Evolutionary conservation across 1,140 invertebrate species (phyloP).

Genomic region (Brachionus asplanchnoidis): DNA sequence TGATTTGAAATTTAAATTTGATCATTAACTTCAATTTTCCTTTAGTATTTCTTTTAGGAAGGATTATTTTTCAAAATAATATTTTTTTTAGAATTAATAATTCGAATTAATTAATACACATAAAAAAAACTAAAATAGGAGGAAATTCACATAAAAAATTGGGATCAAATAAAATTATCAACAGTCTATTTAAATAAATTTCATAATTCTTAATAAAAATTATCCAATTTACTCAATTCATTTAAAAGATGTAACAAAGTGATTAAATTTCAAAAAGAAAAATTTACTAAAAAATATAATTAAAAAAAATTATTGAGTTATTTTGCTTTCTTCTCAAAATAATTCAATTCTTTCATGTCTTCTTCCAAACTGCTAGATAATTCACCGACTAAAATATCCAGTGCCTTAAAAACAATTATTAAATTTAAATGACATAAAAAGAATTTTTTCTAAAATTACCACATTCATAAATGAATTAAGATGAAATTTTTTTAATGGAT

Average conservation of each 20-base stretch:
- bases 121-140: too few species aligned
- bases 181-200: neutral
- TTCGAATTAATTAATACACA: too few species aligned
- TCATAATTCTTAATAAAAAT: neutral
- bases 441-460: neutral
- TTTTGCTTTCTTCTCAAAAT: neutral
- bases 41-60: too few species aligned
- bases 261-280: neutral
- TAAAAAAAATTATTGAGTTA: neutral
- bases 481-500: conserved; percentile 40
- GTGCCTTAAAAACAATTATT: neutral
- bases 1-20: too few species aligned
- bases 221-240: neutral
- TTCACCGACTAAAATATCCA: conserved; percentile 23
- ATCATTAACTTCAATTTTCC: too few species aligned
- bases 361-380: conserved; percentile 37
- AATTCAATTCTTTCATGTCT: conserved; percentile 27
- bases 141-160: too few species aligned
- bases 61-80: too few species aligned
- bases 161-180: too few species aligned
- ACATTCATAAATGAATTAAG: conserved; percentile 40
- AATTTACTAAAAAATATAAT: neutral
- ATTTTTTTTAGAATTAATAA: too few species aligned
- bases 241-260: neutral
- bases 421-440: neutral